A percentile compares a stretch with the other conserved stretches of the same genome.
Evolutionary conservation across 2,113 vertebrate genomes (phyloP).

Genomic region (Condylura cristata): DNA sequence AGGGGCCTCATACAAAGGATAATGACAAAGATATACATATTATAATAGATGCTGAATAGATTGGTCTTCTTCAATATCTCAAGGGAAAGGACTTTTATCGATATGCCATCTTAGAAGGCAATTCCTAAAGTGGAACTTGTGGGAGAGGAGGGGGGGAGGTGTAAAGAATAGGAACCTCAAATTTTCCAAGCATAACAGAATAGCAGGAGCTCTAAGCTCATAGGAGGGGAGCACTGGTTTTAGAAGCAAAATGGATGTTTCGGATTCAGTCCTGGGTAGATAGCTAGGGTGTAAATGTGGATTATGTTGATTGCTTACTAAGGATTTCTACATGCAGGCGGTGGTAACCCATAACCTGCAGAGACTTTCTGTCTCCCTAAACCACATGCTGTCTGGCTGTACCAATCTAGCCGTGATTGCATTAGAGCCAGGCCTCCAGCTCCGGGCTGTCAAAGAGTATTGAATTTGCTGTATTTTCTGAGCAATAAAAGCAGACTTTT

Average conservation of each 20-base stretch:
- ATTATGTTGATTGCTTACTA: conserved; percentile 7
- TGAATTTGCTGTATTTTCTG: conserved; percentile 79
- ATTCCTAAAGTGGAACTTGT: neutral
- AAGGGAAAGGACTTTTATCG: neutral
- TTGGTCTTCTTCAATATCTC: neutral
- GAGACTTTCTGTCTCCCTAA: conserved; percentile 57
- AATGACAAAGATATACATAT: neutral
- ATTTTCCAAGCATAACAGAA: neutral
- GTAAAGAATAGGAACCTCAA: neutral
- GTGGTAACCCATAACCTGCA: conserved; percentile 43
- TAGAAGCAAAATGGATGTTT: neutral
- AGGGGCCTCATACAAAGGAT: neutral
- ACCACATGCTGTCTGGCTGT: neutral
- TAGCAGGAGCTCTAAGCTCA: neutral
- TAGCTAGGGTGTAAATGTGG: neutral
- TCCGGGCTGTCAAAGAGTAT: conserved; percentile 75
- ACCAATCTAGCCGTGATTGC: conserved; percentile 60
- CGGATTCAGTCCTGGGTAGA: neutral
- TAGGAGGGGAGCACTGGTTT: neutral
- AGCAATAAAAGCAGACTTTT: conserved; percentile 75
- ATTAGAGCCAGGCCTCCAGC: conserved; percentile 80
- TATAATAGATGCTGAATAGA: neutral
- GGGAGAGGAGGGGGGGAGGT: neutral
- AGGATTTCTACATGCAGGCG: conserved; percentile 55
- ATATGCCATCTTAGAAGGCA: neutral